These are phyloP conservation scores for Rhodophaea formosa DNA, from an alignment of 2,888 invertebrate species.

Conservation along the genomic window DNA sequence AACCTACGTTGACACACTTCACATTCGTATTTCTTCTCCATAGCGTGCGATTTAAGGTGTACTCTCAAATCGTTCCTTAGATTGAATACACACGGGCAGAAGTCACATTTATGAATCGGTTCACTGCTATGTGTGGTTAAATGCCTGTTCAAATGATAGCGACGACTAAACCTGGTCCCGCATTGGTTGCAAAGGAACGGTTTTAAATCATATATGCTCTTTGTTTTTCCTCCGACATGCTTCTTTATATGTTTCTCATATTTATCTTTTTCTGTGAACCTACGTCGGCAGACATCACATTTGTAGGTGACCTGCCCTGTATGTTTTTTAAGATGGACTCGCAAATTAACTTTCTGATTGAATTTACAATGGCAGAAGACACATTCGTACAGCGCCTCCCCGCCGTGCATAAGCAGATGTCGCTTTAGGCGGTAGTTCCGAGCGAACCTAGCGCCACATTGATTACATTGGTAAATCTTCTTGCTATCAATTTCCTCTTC, in stretches of 20 bases:
- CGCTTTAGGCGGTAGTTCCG: not conserved
- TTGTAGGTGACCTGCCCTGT: not conserved
- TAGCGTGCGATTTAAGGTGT: not conserved
- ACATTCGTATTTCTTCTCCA: not conserved
- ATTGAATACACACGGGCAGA: not conserved
- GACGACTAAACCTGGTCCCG: not conserved
- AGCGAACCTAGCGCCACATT: not conserved
- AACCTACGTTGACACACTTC: slow-evolving; percentile 6
- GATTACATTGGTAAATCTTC: not conserved
- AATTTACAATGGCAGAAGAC: slow-evolving; percentile 8
- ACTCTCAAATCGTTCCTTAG: not conserved
- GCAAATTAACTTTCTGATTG: not conserved
- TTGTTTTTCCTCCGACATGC: slow-evolving; percentile 21
- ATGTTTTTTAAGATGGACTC: not conserved
- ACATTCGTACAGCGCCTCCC: not conserved
- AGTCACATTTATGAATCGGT: not conserved
- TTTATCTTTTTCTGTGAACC: not conserved
- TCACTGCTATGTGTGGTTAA: not conserved
- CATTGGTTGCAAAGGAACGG: slow-evolving; percentile 8
- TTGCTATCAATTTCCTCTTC: not conserved
- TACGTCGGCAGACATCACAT: not conserved
- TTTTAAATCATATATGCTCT: not conserved
- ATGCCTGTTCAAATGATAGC: slow-evolving; percentile 5
- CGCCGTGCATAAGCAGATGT: not conserved
- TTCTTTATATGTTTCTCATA: not conserved